phyloP scores from a whole-genome alignment of 2,797 vertebrate genomes.

The Sarcophilus harrisii region DNA sequence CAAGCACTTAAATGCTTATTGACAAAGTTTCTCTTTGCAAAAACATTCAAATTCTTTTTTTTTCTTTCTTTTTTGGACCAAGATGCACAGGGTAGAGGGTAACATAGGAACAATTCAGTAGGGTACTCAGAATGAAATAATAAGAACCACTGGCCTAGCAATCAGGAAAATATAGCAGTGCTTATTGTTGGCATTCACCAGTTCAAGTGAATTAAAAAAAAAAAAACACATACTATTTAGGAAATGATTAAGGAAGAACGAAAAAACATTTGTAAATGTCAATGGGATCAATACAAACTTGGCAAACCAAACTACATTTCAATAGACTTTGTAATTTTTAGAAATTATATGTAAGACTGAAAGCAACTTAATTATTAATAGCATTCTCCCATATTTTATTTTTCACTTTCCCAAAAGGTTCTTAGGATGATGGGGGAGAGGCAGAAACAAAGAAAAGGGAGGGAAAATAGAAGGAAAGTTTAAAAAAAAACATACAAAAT shows the following conservation, averaged over 20 bases:
- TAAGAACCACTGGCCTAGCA: not conserved
- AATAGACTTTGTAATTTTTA: not conserved
- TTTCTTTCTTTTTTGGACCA: not conserved
- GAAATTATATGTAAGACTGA: not conserved
- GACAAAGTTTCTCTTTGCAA: no score
- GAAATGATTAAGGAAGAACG: not conserved
- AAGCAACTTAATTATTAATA: not conserved
- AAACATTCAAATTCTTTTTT: not conserved
- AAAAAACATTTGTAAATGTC: not conserved
- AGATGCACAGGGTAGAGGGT: not conserved
- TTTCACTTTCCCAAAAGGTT: not conserved
- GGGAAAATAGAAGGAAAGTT: no score
- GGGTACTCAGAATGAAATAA: not conserved
- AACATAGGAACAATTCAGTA: not conserved
- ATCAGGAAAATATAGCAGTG: not conserved
- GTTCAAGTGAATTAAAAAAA: not conserved
- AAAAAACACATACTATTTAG: not conserved
- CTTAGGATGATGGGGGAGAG: not conserved
- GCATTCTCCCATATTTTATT: not conserved
- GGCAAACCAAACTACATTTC: not conserved
- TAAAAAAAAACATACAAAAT: not conserved
- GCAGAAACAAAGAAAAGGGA: not conserved
- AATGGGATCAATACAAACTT: not conserved
- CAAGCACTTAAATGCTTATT: no score
- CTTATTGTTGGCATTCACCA: not conserved